Percentiles rank a stretch among this genome's conserved stretches.
These are phyloP conservation scores for Chinchilla lanigera DNA, from an alignment of 2,113 vertebrate species.

Conservation along the genomic window DNA sequence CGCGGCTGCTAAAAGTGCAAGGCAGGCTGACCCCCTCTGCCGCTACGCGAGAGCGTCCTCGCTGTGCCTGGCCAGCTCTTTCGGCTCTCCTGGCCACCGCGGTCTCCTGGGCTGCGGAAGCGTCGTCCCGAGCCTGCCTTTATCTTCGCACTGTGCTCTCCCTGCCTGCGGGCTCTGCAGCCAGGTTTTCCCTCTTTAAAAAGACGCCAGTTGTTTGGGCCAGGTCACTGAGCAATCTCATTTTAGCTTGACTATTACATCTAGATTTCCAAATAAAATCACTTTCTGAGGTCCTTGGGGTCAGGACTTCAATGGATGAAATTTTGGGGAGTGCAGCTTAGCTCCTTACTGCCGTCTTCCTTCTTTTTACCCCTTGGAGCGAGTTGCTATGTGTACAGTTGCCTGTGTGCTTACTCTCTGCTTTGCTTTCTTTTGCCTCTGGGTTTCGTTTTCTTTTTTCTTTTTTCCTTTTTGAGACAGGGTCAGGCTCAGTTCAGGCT, in stretches of 20 bases:
- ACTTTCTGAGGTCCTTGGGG: not conserved
- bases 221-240: not conserved
- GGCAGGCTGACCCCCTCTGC: not conserved
- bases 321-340: not conserved
- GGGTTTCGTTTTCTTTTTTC: not conserved
- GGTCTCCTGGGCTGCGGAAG: not conserved
- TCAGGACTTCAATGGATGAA: not conserved
- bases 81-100: not conserved
- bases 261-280: not conserved
- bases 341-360: not conserved
- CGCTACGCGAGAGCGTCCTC: not conserved
- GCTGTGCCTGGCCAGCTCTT: not conserved
- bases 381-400: not conserved
- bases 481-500: too few relatives aligned
- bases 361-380: not conserved
- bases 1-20: not conserved
- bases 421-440: not conserved
- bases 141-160: not conserved
- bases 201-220: not conserved
- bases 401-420: not conserved
- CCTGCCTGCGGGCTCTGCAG: not conserved
- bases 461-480: too few relatives aligned
- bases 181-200: not conserved
- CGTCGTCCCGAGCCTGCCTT: too few relatives aligned
- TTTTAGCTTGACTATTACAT: not conserved